Conservation (phyloP, 2,797 vertebrate genomes). For the Pempheris klunzingeri region DNA sequence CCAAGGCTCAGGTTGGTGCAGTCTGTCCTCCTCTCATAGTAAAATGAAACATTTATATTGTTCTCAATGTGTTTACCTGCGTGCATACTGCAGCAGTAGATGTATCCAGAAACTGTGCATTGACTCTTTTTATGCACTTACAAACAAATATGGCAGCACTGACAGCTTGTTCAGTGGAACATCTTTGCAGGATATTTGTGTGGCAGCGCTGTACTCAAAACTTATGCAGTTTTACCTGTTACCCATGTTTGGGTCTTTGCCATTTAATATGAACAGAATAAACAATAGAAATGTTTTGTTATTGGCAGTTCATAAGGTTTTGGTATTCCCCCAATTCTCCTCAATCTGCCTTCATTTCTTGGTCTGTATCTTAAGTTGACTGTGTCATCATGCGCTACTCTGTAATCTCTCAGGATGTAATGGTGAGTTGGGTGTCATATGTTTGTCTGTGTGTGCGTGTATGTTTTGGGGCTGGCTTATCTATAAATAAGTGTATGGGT, state of each 20-base stretch:
- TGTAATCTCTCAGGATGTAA: slow-evolving; percentile 37
- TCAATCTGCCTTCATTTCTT: slow-evolving; percentile 9
- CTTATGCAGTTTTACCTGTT: not conserved
- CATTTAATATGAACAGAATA: no score
- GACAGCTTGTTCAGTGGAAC: not conserved
- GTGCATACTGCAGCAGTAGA: not conserved
- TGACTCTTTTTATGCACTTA: not conserved
- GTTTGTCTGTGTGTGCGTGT: slow-evolving; percentile 43
- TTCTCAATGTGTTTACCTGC: not conserved
- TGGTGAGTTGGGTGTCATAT: slow-evolving; percentile 21
- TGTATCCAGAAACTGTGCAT: not conserved
- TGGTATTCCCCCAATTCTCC: not conserved
- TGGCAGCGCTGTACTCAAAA: not conserved
- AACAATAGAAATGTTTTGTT: not conserved
- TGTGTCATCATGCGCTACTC: slow-evolving; percentile 50
- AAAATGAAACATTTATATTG: not conserved
- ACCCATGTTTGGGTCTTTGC: no score
- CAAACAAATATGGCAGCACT: not conserved
- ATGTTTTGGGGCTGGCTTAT: slow-evolving; percentile 46
- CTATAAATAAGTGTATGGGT: slow-evolving; percentile 89
- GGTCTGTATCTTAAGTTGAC: slow-evolving; percentile 33
- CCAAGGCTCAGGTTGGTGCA: not conserved
- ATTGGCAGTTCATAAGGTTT: not conserved
- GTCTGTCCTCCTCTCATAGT: not conserved
- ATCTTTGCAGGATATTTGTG: not conserved